Evolutionary conservation across 2,888 invertebrate species (phyloP).

Genomic region (Lepidocyrtinus sp.): DNA sequence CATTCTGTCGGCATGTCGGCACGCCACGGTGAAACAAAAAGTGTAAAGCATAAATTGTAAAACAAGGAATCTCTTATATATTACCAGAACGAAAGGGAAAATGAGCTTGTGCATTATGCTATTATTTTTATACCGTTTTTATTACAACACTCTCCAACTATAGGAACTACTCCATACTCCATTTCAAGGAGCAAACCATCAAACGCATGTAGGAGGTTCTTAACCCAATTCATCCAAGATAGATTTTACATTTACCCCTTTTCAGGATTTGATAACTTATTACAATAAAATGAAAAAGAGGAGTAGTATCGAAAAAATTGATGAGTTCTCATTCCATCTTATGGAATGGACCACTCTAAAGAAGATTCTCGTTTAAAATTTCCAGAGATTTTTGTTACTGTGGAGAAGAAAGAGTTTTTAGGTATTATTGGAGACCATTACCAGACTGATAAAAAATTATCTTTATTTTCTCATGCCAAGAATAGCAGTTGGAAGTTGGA

Average conservation of each 20-base stretch:
- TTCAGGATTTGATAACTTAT: slow-evolving; percentile 54
- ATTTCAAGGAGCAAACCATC: background rate
- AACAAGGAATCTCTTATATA: background rate
- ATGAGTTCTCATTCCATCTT: slow-evolving; percentile 42
- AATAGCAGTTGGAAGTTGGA: too few species aligned
- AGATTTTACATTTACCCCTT: too few species aligned
- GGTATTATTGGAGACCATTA: slow-evolving; percentile 50
- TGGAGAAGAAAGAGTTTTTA: too few species aligned
- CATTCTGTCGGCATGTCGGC: slow-evolving; percentile 67
- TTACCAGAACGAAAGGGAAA: background rate
- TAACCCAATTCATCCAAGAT: too few species aligned
- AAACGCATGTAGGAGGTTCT: too few species aligned
- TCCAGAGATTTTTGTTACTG: too few species aligned
- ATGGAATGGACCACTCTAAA: too few species aligned
- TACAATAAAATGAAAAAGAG: slow-evolving; percentile 38
- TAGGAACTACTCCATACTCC: background rate
- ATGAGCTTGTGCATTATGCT: too few species aligned
- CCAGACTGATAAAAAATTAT: slow-evolving; percentile 52
- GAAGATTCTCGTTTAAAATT: too few species aligned
- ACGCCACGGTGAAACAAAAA: slow-evolving; percentile 66
- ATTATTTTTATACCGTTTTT: too few species aligned
- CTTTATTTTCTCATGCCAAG: slow-evolving; percentile 43
- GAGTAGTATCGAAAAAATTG: slow-evolving; percentile 56
- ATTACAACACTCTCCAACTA: too few species aligned
- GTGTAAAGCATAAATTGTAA: slow-evolving; percentile 65